phyloP scores from a whole-genome alignment of 2,888 invertebrate genomes.

The Elgonia sp. region DNA sequence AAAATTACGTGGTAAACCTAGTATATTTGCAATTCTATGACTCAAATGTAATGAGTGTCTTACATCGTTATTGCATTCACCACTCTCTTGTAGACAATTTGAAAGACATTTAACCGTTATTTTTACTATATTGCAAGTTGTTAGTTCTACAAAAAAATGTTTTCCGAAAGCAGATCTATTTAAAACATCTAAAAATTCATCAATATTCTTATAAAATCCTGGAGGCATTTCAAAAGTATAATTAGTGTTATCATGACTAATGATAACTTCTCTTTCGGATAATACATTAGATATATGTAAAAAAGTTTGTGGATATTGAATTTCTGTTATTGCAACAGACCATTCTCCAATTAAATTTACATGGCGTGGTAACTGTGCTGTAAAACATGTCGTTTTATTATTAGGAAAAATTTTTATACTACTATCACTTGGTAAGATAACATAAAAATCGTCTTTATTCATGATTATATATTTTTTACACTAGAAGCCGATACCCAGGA shows the following conservation, averaged over 20 bases:
- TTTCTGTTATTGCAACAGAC: conserved; percentile 1
- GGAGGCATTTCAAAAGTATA: background rate
- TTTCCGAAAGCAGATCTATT: conserved; percentile 63
- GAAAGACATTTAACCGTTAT: conserved; percentile 1
- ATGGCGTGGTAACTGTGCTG: conserved; percentile 69
- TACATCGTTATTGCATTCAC: background rate
- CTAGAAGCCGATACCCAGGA: conserved; percentile 3
- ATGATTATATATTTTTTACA: conserved; percentile 11
- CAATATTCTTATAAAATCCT: conserved; percentile 5
- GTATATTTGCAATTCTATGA: background rate
- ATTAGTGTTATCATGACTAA: background rate
- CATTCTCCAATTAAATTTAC: background rate
- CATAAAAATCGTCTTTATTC: conserved; percentile 28
- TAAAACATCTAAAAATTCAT: conserved; percentile 6
- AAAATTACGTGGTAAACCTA: background rate
- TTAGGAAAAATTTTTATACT: conserved; percentile 6
- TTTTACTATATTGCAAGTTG: conserved; percentile 33
- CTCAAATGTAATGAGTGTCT: background rate
- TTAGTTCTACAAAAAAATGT: conserved; percentile 61
- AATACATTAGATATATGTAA: background rate
- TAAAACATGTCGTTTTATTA: conserved; percentile 74
- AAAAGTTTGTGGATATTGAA: conserved; percentile 23
- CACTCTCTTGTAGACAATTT: background rate
- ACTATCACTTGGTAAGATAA: conserved; percentile 17
- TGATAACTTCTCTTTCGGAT: conserved; percentile 30